Evolutionary conservation across 2,888 invertebrate genomes (phyloP), one percentile per base, ranked within the genome.

Genomic region (Argyresthia albistria): DNA sequence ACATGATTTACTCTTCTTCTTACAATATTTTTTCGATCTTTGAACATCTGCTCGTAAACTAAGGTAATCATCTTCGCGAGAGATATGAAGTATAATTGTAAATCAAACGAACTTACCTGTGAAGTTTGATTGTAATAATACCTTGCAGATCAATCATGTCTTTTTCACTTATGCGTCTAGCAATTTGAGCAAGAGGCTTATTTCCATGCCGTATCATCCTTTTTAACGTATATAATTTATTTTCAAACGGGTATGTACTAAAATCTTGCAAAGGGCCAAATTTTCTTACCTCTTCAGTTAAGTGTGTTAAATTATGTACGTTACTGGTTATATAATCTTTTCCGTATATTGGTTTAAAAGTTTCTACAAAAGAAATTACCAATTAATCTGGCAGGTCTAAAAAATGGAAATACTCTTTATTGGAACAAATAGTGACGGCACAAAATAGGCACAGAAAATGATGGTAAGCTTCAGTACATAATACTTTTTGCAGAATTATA

Each of bases 401-500:
- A 1, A 55, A 54, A n/a, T 45, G 16, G n/a, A 52, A 46, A 53
- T 56, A 55, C 16, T 53, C 43, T 43, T 56, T 45, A 42, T 35
- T 54, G 9, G 57, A 59, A 45, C 57, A 60, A 39, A 61, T 61
- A 16, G 58, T 59, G 10, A 60, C 53, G 8, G 55, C 58, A 46
- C 59, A 60, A 50, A 46, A 55, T 36, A 59, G 39, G 8, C 35
- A 35, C 16, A 59, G 9, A 46, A 59, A 61, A 52, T 60, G 57
- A 6, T 49, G 3, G 42, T 54, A 57, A 16, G 53, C 51, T 4
- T 59, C 55, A 15, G n/a, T 0, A 4, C 43, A 10, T 14, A 59
- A 43, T 35, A 55, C 48, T 15, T 58, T 43, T 48, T 55, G 53
- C 10, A 61, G 49, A 15, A 60, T 57, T 1, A 60, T 49, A 10